A percentile compares a stretch with the other conserved stretches of the same genome.
These are phyloP conservation scores for Lumbricus terrestris DNA, from an alignment of 2,888 invertebrate genomes.

Conservation along the genomic window DNA sequence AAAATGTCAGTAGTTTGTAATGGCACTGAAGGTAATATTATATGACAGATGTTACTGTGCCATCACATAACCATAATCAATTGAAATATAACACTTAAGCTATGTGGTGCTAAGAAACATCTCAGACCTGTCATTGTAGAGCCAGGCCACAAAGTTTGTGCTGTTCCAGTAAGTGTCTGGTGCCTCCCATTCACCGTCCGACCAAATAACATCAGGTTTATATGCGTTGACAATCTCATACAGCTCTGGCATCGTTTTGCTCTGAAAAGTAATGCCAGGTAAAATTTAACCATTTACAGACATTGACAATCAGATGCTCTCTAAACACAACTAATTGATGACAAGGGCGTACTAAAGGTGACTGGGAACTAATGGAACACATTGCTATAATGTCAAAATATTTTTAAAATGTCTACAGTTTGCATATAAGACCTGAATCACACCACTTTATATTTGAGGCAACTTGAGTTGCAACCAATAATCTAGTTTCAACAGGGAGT, in stretches of 20 bases:
- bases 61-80: neutral
- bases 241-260: constrained; percentile 66
- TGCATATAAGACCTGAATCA: neutral
- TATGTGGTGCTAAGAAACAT: neutral
- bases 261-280: constrained; percentile 40
- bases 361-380: no score
- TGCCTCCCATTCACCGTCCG: constrained; percentile 79
- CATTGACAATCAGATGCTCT: neutral
- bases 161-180: constrained; percentile 58
- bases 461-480: neutral
- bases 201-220: constrained; percentile 58
- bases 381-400: neutral
- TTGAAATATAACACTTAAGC: neutral
- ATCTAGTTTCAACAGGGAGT: neutral
- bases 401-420: neutral
- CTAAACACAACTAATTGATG: no score
- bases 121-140: constrained; percentile 59
- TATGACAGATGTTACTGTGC: neutral
- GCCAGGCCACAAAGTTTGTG: constrained; percentile 59
- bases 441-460: neutral
- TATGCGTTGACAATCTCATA: constrained; percentile 65
- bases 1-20: neutral
- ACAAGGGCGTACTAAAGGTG: no score
- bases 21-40: neutral
- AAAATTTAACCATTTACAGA: neutral